Evolutionary conservation across 2,797 vertebrate genomes (phyloP).

Genomic region (Fistularia tabacaria): DNA sequence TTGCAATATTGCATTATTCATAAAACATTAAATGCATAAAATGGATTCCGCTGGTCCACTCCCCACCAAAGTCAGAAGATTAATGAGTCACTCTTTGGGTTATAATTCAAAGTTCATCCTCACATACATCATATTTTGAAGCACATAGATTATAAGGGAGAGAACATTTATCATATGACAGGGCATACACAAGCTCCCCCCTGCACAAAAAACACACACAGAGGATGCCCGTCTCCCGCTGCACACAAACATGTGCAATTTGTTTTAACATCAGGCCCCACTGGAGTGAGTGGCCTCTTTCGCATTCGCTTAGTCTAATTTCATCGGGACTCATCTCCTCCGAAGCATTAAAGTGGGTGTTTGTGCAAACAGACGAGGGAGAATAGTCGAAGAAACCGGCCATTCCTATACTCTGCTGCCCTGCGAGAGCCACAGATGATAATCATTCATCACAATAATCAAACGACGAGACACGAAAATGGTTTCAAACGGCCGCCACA

Average conservation of each 20-base stretch:
- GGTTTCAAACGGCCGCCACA: constrained; percentile 3
- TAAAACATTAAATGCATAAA: constrained; percentile 73
- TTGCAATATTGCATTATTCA: constrained; percentile 79
- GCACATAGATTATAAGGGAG: constrained; percentile 85
- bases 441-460: constrained; percentile 67
- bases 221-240: constrained; percentile 21
- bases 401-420: constrained; percentile 53
- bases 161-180: constrained; percentile 85
- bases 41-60: constrained; percentile 74
- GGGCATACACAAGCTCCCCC: constrained; percentile 68
- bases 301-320: constrained; percentile 69
- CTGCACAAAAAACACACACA: constrained; percentile 51
- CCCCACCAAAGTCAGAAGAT: constrained; percentile 80
- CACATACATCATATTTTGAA: constrained; percentile 89
- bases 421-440: constrained; percentile 56
- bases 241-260: constrained; percentile 35
- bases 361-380: constrained; percentile 66
- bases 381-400: constrained; percentile 64
- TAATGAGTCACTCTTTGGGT: constrained; percentile 84
- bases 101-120: constrained; percentile 88
- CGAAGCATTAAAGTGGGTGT: constrained; percentile 69
- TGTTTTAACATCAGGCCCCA: constrained; percentile 50
- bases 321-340: constrained; percentile 65
- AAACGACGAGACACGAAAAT: constrained; percentile 42
- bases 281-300: constrained; percentile 56